Base-by-base conservation (phyloP, 2,888 invertebrate genomes). In the Rosalia funebris region DNA sequence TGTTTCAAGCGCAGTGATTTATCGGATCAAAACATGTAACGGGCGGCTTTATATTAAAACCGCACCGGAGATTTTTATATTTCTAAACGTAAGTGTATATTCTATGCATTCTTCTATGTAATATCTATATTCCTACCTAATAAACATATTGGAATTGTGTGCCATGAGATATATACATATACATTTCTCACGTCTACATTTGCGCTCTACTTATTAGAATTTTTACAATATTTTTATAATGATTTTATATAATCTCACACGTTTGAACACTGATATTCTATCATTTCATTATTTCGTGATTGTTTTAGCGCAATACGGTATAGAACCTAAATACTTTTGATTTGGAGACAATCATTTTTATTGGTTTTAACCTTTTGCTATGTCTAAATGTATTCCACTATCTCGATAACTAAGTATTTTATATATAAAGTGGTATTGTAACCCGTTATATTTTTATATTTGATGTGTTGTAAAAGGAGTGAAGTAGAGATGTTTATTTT, bases 41-140 rank as follows among this genome's bases (percentile, higher is more conserved):
- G 34, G 20, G 31, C 41, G 57, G 41, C 44, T 50, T 57, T 57
- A 57, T 57, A 57, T 57, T 57, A 57, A 57, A 57, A 25, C 50
- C 50, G 16, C 16, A 16, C 16, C 11, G 39, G 10, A 25, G 20
- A 44, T 36, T 50, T 50, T 50, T 44, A 57, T 36, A 57, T 56
- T 32, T 37, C 37, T 47, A 46, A 46, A n/a, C 14, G 9, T 56
- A 57, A 47, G 57, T 57, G 39, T 48, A 57, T 34, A 36, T 39
- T 31, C 34, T 48, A 48, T 50, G 16, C 42, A 50, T 50, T 44
- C 42, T 41, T 41, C 15, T 19, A 10, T 46, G 17, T 55, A 37
- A 54, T 34, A 32, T 36, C 36, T 44, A 50, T 56, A 56, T 56
- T 34, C 34, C 41, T 32, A 32, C 32, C 14, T 46, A 20, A 20